A percentile compares a stretch with the other conserved stretches of the same genome.
Conservation (phyloP, 1,140 invertebrate species). For the Vanessa tameamea region DNA sequence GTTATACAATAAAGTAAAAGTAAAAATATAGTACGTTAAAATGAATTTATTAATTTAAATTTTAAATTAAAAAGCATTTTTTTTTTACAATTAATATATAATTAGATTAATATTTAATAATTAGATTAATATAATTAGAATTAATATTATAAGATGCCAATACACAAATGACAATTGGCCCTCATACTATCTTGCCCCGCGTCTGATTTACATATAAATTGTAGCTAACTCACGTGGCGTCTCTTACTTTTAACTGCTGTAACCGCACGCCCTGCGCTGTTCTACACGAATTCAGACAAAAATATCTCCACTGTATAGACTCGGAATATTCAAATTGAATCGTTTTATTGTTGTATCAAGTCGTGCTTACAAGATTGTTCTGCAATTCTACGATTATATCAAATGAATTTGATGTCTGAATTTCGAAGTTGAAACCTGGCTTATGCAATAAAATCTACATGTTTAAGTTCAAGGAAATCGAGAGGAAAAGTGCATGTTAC, state of each 20-base stretch:
- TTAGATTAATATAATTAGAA: too few species aligned
- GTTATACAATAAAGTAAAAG: too few species aligned
- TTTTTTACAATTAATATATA: too few species aligned
- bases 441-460: background rate
- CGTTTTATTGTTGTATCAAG: conserved; percentile 1
- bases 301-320: conserved; percentile 12
- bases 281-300: conserved; percentile 26
- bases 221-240: conserved; percentile 76
- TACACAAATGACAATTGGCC: conserved; percentile 15
- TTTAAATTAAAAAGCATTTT: too few species aligned
- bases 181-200: conserved; percentile 48
- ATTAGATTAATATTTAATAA: too few species aligned
- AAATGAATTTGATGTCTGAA: background rate
- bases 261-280: conserved; percentile 55
- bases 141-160: background rate
- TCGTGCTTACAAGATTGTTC: conserved; percentile 8
- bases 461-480: too few species aligned
- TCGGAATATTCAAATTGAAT: conserved; percentile 13
- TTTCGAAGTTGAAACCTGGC: background rate
- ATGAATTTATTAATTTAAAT: too few species aligned
- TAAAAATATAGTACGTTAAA: too few species aligned
- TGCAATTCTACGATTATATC: background rate
- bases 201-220: conserved; percentile 78
- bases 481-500: too few species aligned
- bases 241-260: conserved; percentile 74